A percentile compares a stretch with the other conserved stretches of the same genome.
Evolutionary conservation across 2,797 vertebrate genomes (phyloP).

Genomic region (Myotis daubentonii): DNA sequence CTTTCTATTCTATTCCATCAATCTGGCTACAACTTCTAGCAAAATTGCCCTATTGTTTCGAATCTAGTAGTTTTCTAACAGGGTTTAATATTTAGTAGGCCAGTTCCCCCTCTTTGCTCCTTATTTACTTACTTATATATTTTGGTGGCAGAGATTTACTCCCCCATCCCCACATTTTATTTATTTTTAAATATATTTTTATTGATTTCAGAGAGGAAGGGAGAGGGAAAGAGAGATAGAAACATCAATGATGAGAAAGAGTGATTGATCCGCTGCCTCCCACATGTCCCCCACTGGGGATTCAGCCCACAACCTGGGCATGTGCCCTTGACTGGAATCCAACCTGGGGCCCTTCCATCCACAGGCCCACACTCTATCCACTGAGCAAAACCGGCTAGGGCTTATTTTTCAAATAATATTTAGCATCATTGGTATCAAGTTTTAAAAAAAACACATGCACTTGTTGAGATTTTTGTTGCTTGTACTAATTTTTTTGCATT

Average conservation of each 20-base stretch:
- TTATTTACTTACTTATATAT: not conserved
- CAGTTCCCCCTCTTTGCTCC: not conserved
- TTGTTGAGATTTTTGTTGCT: conserved; percentile 4
- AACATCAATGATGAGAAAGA: too few species aligned
- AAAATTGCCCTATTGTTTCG: not conserved
- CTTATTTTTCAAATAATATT: conserved; percentile 11
- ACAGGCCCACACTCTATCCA: too few species aligned
- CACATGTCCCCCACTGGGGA: too few species aligned
- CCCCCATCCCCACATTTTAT: accelerated
- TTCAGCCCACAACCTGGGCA: too few species aligned
- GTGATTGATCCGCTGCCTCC: too few species aligned
- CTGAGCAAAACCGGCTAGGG: too few species aligned
- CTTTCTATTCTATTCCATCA: not conserved
- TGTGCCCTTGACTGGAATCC: too few species aligned
- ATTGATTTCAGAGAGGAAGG: too few species aligned
- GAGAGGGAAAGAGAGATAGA: too few species aligned
- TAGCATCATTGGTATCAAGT: not conserved
- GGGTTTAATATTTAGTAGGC: conserved; percentile 23
- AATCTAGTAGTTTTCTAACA: not conserved
- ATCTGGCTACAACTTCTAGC: not conserved
- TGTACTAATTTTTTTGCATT: not conserved
- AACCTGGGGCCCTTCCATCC: too few species aligned
- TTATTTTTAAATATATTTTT: too few species aligned
- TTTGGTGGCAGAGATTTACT: not conserved
- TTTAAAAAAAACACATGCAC: not conserved